phyloP scores from a whole-genome alignment of 2,888 invertebrate genomes.

The Xylocampa areola region DNA sequence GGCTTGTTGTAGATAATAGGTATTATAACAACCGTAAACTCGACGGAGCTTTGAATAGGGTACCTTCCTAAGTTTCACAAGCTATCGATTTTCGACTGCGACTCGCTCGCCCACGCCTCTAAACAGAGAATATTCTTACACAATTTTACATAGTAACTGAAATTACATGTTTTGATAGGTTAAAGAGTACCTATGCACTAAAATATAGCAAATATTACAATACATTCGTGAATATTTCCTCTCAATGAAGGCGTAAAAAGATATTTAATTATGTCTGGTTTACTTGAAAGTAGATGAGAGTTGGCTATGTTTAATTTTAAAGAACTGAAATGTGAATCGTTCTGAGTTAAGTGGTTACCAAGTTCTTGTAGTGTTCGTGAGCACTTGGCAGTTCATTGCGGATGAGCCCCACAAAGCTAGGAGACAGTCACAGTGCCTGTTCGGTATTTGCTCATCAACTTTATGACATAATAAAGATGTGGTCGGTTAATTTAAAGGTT shows the following conservation, averaged over 20 bases:
- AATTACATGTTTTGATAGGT: conserved; percentile 6
- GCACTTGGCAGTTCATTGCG: conserved; percentile 16
- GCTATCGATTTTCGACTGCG: conserved; percentile 65
- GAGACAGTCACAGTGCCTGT: conserved; percentile 18
- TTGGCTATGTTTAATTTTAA: background rate
- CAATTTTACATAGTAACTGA: conserved; percentile 23
- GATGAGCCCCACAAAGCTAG: conserved; percentile 8
- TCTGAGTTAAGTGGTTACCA: background rate
- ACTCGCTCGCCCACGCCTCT: conserved; percentile 32
- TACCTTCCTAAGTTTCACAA: conserved; percentile 66
- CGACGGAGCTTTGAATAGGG: conserved; percentile 63
- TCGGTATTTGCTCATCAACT: conserved; percentile 54
- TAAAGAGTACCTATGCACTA: background rate
- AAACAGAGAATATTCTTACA: conserved; percentile 10
- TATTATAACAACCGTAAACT: conserved; percentile 59
- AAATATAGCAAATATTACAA: too few relatives aligned
- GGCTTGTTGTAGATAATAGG: conserved; percentile 48
- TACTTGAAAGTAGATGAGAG: too few relatives aligned
- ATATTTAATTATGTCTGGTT: too few relatives aligned
- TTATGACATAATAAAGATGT: conserved; percentile 66
- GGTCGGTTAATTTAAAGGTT: conserved; percentile 66
- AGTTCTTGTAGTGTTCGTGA: conserved; percentile 2
- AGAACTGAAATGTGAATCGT: background rate
- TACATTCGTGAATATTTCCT: too few relatives aligned
- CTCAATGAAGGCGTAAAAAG: background rate